Conservation (phyloP, 2,113 vertebrate genomes). For the Propithecus coquereli region DNA sequence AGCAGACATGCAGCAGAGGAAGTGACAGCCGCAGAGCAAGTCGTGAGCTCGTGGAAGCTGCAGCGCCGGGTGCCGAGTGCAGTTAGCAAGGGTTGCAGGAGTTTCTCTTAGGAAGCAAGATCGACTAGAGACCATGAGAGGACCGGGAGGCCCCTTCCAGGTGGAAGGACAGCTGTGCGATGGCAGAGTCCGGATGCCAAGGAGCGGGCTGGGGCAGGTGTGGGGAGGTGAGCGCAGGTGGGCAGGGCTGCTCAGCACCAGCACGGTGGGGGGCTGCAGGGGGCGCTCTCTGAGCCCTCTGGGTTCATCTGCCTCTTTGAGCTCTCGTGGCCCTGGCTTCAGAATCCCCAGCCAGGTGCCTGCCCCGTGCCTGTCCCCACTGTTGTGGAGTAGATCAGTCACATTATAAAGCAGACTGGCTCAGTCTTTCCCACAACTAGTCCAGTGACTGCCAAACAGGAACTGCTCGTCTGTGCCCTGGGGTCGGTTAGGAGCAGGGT, state of each 20-base stretch:
- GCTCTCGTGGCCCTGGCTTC: background rate
- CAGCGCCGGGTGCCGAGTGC: rapidly evolving
- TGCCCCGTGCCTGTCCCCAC: background rate
- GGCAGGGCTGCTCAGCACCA: background rate
- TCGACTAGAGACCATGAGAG: background rate
- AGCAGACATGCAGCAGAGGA: too few relatives aligned
- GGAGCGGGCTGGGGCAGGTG: background rate
- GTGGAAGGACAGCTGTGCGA: background rate
- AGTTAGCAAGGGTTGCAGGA: background rate
- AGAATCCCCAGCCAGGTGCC: background rate
- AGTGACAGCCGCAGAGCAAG: background rate
- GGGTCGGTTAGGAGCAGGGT: background rate
- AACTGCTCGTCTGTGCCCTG: background rate
- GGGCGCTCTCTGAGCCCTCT: background rate
- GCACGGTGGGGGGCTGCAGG: background rate
- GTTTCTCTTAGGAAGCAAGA: background rate
- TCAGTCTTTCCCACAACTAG: background rate
- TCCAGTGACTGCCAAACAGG: background rate
- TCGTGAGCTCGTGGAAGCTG: background rate
- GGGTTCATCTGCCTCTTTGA: background rate
- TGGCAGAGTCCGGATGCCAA: background rate
- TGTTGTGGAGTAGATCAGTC: background rate
- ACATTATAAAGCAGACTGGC: background rate
- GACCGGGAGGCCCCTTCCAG: background rate
- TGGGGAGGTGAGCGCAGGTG: background rate